Evolutionary conservation across 2,888 invertebrate species (phyloP).

Genomic region (Trachelus stipa): DNA sequence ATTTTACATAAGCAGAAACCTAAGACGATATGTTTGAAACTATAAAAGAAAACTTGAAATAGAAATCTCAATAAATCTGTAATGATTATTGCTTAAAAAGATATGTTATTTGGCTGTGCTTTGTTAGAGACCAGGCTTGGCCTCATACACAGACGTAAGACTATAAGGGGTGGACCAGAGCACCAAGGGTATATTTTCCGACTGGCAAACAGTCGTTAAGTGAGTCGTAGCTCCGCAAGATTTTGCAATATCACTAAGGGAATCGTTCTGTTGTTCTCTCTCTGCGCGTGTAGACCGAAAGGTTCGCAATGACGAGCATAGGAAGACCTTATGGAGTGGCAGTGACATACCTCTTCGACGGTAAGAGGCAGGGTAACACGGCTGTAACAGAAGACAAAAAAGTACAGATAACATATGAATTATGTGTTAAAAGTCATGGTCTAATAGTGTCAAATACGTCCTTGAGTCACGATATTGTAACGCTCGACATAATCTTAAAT

Average conservation of each 20-base stretch:
- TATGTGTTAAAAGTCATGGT: background rate
- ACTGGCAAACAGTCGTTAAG: constrained; percentile 38
- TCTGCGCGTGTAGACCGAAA: background rate
- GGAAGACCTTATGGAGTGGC: constrained; percentile 16
- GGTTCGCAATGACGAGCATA: constrained; percentile 6
- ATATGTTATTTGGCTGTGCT: background rate
- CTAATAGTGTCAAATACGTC: constrained; percentile 20
- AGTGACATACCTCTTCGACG: constrained; percentile 90
- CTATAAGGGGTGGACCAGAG: background rate
- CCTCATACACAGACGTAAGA: background rate
- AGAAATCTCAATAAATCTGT: background rate
- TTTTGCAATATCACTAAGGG: constrained; percentile 21
- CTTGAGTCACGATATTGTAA: constrained; percentile 34
- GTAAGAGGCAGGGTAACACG: constrained; percentile 96
- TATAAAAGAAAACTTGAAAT: background rate
- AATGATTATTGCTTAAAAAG: background rate
- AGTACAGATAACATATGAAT: constrained; percentile 29
- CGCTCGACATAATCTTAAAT: background rate
- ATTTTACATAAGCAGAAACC: background rate
- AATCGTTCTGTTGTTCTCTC: constrained; percentile 1
- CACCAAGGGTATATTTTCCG: background rate
- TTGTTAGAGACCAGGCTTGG: background rate
- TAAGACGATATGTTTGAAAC: background rate
- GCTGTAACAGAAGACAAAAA: constrained; percentile 76
- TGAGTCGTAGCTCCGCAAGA: constrained; percentile 44